phyloP scores from a whole-genome alignment of 2,113 vertebrate species.

The Heliornis fulica region DNA sequence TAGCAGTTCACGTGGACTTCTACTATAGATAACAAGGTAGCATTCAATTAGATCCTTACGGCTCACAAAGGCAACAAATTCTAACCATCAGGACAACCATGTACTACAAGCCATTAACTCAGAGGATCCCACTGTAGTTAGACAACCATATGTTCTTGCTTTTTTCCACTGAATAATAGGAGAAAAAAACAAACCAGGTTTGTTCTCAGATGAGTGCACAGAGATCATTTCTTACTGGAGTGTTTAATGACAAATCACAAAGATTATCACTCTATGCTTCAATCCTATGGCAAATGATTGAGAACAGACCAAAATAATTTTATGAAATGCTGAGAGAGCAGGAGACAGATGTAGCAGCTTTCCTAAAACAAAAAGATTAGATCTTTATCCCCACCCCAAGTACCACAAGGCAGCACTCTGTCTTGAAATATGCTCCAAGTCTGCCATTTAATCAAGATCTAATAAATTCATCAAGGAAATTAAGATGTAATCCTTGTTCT shows the following conservation, averaged over 20 bases:
- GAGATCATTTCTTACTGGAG: not conserved
- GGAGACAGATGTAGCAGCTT: not conserved
- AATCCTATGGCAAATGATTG: not conserved
- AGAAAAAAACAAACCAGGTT: rapidly evolving
- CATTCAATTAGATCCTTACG: not conserved
- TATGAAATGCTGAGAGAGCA: not conserved
- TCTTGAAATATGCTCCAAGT: not conserved
- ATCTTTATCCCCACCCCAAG: not conserved
- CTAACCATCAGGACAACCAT: not conserved
- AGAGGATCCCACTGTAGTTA: not conserved
- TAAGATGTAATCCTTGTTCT: not conserved
- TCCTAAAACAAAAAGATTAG: not conserved
- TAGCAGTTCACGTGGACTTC: not conserved
- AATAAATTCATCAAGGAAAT: not conserved
- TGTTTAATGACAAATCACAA: not conserved
- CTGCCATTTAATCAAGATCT: not conserved
- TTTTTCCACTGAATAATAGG: not conserved
- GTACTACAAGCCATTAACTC: not conserved
- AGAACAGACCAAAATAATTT: not conserved
- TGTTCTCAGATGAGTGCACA: not conserved
- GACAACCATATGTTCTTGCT: not conserved
- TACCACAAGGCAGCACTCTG: not conserved
- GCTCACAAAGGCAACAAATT: not conserved
- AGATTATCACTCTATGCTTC: not conserved
- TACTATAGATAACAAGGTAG: not conserved